Base-by-base conservation (phyloP, 2,888 invertebrate genomes). In the Cenopis cana region DNA sequence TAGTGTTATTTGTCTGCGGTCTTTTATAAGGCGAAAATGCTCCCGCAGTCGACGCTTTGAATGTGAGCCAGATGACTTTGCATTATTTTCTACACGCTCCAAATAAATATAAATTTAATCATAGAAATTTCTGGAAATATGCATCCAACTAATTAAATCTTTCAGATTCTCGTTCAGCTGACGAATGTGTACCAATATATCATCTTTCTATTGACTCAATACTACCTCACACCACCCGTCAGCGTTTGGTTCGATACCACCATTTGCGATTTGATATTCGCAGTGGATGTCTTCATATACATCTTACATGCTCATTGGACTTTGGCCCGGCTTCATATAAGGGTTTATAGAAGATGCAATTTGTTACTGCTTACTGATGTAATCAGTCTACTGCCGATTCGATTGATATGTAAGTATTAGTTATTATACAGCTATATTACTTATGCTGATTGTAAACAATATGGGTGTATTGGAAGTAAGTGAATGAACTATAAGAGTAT, bases 271-370 rank as follows among this genome's bases (percentile, higher is more conserved):
- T 0, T 81, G 1, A n/a, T 88, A 1, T 92, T 79, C 68, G 24
- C 76, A 0, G 6, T 80, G 2, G 91, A 93, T 72, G 81, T 91
- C 0, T 5, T 84, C 0, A 66, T 89, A 3, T 83, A 86, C 24
- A 56, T 88, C 1, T 73, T 91, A 6, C 92, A 93, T 38, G 46
- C 75, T 0, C 86, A 80, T 65, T 93, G 92, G 93, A 83, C 89
- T 0, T 61, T 85, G 4, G 82, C 90, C 2, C 80, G 91, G 1
- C 33, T 85, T 5, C 81, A 92, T 61, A 82, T 88, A 67, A 82
- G 89, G 61, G 85, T 87, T 0, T 85, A 84, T 38, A 82, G 87
- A 74, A 81, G 89, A 66, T 86, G 78, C 66, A 17, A 68, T 1
- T 17, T 84, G 0, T 76, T 84, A 18, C 73, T 91, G 3, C 10